These are phyloP conservation scores for Illadopsis cleaveri DNA, from an alignment of 2,113 vertebrate genomes.

Conservation along the genomic window DNA sequence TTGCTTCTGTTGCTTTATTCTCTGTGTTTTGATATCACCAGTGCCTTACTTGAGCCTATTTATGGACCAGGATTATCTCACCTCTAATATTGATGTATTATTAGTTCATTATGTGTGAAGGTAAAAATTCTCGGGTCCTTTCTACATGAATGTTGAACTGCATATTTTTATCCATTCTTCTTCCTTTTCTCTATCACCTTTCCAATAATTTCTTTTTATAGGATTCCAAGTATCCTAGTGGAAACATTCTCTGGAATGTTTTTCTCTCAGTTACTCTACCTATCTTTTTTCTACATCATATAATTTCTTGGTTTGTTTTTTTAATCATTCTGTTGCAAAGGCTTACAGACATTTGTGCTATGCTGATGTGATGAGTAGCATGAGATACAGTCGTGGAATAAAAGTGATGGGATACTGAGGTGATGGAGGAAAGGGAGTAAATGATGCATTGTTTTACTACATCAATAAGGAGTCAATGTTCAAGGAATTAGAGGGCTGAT, in stretches of 20 bases:
- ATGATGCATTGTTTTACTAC: background rate
- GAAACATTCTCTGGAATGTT: background rate
- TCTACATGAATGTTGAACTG: background rate
- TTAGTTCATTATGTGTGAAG: background rate
- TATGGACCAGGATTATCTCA: background rate
- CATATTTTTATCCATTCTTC: background rate
- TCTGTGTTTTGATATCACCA: background rate
- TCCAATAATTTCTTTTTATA: background rate
- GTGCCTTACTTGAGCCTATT: background rate
- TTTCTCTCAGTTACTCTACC: background rate
- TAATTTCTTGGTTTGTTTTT: background rate
- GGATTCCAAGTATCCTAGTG: background rate
- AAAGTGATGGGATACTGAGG: background rate
- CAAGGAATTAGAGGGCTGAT: conserved; percentile 3
- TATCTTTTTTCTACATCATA: background rate
- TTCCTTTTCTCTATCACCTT: background rate
- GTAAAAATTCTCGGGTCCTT: background rate
- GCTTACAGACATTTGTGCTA: background rate
- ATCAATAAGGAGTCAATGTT: conserved; percentile 15
- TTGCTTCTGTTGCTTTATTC: background rate
- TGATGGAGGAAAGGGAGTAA: background rate
- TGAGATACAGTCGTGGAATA: background rate
- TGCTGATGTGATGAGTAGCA: background rate
- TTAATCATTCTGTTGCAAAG: background rate
- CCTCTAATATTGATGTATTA: background rate